These are phyloP conservation scores for Sebastes elongatus DNA, from an alignment of 2,797 vertebrate species.

Conservation along the genomic window DNA sequence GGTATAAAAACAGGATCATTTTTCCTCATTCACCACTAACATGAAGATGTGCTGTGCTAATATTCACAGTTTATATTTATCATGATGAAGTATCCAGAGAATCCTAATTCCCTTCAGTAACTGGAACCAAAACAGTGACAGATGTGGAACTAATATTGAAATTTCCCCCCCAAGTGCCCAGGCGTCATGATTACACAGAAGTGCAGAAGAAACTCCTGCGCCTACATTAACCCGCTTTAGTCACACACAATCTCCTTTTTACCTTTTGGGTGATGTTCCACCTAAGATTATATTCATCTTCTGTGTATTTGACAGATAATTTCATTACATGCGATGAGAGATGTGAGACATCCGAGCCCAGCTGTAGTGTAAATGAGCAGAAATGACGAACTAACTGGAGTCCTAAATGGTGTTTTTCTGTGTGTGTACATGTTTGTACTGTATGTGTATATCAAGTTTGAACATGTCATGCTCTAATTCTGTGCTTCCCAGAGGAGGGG, in stretches of 20 bases:
- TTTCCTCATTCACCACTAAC: not conserved
- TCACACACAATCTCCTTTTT: not conserved
- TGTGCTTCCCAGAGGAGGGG: not conserved
- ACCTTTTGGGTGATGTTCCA: conserved; percentile 40
- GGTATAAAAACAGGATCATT: not conserved
- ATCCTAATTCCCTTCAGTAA: not conserved
- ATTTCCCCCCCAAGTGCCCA: not conserved
- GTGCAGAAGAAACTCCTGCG: not conserved
- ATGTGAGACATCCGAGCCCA: conserved; percentile 33
- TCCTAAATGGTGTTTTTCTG: not conserved
- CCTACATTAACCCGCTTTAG: conserved; percentile 13
- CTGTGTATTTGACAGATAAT: conserved; percentile 35
- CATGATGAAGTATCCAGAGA: not conserved
- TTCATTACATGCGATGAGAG: conserved; percentile 46
- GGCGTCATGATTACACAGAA: conserved; percentile 17
- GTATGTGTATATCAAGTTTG: not conserved
- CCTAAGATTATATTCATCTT: conserved; percentile 32
- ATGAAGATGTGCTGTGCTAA: not conserved
- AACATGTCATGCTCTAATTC: conserved; percentile 3
- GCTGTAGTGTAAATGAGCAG: conserved; percentile 13
- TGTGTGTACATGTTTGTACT: not conserved
- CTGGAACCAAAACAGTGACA: conserved; percentile 45
- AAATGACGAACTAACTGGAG: not conserved
- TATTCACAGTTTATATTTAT: conserved; percentile 8
- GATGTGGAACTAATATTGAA: conserved; percentile 54